phyloP scores from a whole-genome alignment of 2,888 invertebrate species.

The Trissoscelio sp. region DNA sequence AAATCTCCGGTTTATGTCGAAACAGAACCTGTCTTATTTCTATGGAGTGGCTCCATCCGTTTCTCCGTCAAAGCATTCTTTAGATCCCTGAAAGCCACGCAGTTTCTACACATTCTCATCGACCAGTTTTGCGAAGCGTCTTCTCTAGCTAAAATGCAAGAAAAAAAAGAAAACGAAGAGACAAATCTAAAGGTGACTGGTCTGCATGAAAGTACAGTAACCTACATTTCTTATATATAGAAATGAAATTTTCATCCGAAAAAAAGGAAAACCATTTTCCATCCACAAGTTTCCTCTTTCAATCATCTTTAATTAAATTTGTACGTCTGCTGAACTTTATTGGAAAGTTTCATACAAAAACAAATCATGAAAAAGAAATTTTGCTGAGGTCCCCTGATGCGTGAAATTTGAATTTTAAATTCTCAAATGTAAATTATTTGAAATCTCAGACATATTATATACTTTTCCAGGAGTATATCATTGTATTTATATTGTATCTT shows the following conservation, averaged over 20 bases:
- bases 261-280: slow-evolving; percentile 48
- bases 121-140: slow-evolving; percentile 63
- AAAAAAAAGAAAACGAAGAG: slow-evolving; percentile 53
- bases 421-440: not conserved
- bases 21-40: slow-evolving; percentile 48
- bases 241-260: slow-evolving; percentile 59
- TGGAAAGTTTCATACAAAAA: slow-evolving; percentile 43
- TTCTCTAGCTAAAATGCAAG: slow-evolving; percentile 47
- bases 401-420: not conserved
- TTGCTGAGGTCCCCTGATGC: not conserved
- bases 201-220: slow-evolving; percentile 67
- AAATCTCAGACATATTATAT: no score
- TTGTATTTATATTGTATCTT: not conserved
- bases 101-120: slow-evolving; percentile 61
- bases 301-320: slow-evolving; percentile 43
- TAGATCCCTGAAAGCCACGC: slow-evolving; percentile 27
- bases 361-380: slow-evolving; percentile 3
- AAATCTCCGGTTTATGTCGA: slow-evolving; percentile 26
- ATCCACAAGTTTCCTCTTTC: slow-evolving; percentile 46
- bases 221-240: slow-evolving; percentile 63
- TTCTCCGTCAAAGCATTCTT: slow-evolving; percentile 50
- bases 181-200: slow-evolving; percentile 50
- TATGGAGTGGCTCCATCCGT: slow-evolving; percentile 34
- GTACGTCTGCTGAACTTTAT: not conserved
- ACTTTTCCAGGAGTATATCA: no score